Base-by-base conservation (phyloP, 2,113 vertebrate genomes). In the Tympanuchus pallidicinctus region DNA sequence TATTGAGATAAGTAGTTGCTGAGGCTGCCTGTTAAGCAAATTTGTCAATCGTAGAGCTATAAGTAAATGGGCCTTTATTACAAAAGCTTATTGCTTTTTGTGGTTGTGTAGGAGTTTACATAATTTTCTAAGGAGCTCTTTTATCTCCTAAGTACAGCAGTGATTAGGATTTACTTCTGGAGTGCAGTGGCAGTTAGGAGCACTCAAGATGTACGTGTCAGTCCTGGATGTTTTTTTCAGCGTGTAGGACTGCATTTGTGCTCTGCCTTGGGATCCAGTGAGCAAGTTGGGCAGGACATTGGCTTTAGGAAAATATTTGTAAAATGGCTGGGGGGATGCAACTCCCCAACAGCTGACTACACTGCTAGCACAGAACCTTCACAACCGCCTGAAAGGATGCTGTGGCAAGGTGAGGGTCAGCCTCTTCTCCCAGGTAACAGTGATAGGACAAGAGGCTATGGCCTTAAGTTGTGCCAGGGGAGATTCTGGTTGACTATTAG, bases 161-260 rank as follows among this genome's bases (percentile, higher is more conserved):
- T 1, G 7, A 59, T 24, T 34, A 69, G 48, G 54, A 40, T 90
- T 85, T 77, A 34, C 38, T 86, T 72, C 48, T 71, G 64, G 71
- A 80, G 73, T 32, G 54, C 8, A 1, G 54, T 34, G 52, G 77
- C 36, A 36, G 22, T 82, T 80, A 40, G 50, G 50, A 85, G 85
- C 54, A 18, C 78, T 88, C 0, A 0, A 61, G 60, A n/a, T 0
- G 0, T 78, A 34, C 1, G 0, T 70, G 14, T 40, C 2, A 1
- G 45, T 80, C 74, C 59, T 36, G 50, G 16, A 21, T 59, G 25
- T 28, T 57, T 66, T 66, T 61, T 66, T 50, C 45, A 70, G 8
- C 40, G 54, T 19, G 12, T 80, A 52, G 69, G 34, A 17, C n/a
- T 0, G 0, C 59, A 32, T 17, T 25, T 22, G 30, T 2, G 1